Conservation (phyloP, 2,113 vertebrate species). For the Lepus europaeus region DNA sequence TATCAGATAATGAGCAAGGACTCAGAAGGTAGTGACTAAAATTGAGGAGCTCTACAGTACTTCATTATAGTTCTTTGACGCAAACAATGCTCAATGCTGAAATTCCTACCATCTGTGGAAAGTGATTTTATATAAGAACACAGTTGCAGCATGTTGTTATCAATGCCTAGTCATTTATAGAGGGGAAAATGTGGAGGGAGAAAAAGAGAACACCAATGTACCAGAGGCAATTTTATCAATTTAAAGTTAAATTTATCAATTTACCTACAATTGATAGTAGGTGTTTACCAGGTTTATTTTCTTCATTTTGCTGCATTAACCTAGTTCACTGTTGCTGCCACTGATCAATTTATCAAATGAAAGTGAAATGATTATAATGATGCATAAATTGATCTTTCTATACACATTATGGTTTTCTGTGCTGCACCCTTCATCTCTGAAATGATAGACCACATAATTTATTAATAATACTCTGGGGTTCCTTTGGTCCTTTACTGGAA, state of each 20-base stretch:
- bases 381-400: constrained; percentile 1
- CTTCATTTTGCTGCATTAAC: neutral
- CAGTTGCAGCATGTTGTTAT: neutral
- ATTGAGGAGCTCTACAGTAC: fast-evolving
- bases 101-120: neutral
- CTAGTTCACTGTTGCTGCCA: neutral
- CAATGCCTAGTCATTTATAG: neutral
- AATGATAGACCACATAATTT: constrained; percentile 51
- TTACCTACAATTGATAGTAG: neutral
- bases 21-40: neutral
- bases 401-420: constrained; percentile 3
- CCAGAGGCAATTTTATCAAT: neutral
- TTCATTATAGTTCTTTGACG: neutral
- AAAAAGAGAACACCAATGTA: neutral
- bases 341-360: neutral
- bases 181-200: neutral
- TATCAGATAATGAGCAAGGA: neutral
- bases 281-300: neutral
- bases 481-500: constrained; percentile 43
- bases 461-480: constrained; percentile 39
- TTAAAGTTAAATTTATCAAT: neutral
- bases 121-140: neutral
- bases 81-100: neutral
- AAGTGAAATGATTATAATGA: constrained; percentile 36
- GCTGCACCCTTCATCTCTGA: constrained; percentile 21